Evolutionary conservation across 2,888 invertebrate species (phyloP).

Genomic region (Noctua comes): DNA sequence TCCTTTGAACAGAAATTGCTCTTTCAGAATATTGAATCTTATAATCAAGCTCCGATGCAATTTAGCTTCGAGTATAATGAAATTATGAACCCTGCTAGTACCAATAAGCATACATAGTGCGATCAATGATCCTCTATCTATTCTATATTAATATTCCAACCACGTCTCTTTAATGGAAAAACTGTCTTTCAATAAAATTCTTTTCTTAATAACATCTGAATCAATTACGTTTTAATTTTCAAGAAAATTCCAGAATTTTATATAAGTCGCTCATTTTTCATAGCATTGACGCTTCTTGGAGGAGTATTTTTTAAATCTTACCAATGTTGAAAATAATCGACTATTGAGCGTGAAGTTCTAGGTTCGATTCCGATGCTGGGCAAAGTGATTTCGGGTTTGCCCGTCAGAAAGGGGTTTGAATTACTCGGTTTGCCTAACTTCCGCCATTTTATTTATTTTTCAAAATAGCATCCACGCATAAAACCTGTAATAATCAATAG

Average conservation of each 20-base stretch:
- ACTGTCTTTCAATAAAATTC: slow-evolving; percentile 9
- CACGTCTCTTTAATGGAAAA: slow-evolving; percentile 16
- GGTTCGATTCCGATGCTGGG: too few species aligned
- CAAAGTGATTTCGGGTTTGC: too few species aligned
- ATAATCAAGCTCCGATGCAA: slow-evolving; percentile 34
- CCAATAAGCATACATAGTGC: slow-evolving; percentile 4
- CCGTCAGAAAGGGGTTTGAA: too few species aligned
- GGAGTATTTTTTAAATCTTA: too few species aligned
- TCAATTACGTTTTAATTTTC: slow-evolving; percentile 15
- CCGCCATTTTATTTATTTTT: too few species aligned
- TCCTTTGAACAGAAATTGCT: background rate
- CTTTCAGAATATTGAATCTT: slow-evolving; percentile 24
- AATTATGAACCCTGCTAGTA: slow-evolving; percentile 33
- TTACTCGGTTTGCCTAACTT: too few species aligned
- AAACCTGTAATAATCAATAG: too few species aligned
- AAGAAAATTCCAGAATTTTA: slow-evolving; percentile 7
- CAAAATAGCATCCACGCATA: too few species aligned
- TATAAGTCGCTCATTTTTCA: background rate
- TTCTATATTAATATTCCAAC: slow-evolving; percentile 23
- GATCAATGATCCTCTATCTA: background rate
- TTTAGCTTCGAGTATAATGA: slow-evolving; percentile 2
- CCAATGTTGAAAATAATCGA: too few species aligned
- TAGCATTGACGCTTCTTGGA: background rate
- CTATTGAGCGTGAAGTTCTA: too few species aligned
- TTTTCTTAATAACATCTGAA: slow-evolving; percentile 17